These are phyloP conservation scores for Urocynchramus pylzowi DNA, from an alignment of 2,113 vertebrate species.

Conservation along the genomic window DNA sequence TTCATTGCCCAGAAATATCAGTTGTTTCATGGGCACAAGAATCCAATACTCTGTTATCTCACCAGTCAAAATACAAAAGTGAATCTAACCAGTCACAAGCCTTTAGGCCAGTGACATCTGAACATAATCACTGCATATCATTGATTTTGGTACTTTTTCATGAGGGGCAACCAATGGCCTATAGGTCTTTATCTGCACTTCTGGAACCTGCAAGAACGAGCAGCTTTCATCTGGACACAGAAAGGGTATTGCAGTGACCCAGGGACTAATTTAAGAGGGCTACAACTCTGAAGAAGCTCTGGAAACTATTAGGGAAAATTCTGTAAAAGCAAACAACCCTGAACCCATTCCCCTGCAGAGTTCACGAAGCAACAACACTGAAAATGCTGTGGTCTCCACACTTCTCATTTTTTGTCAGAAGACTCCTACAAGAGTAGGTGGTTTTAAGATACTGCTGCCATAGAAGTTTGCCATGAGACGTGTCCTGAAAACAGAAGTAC, in stretches of 20 bases:
- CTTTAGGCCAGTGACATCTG: not conserved
- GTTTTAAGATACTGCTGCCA: not conserved
- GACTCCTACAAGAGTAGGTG: not conserved
- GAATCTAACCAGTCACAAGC: not conserved
- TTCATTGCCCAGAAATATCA: not conserved
- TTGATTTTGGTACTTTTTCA: not conserved
- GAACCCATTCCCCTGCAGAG: not conserved
- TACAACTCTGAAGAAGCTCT: not conserved
- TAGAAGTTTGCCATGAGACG: rapidly evolving
- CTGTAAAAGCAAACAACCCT: not conserved
- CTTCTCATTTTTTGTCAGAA: not conserved
- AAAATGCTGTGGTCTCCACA: not conserved
- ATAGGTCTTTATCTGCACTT: not conserved
- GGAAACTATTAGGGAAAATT: not conserved
- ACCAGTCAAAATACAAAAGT: not conserved
- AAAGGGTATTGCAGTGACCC: not conserved
- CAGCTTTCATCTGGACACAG: not conserved
- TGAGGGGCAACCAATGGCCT: rapidly evolving
- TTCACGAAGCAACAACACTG: not conserved
- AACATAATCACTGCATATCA: not conserved
- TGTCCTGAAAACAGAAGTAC: not conserved
- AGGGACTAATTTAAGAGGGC: not conserved
- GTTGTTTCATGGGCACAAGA: not conserved
- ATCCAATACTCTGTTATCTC: not conserved
- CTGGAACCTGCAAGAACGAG: not conserved